Conservation (phyloP, 2,888 invertebrate genomes). For the Phortica magna region DNA sequence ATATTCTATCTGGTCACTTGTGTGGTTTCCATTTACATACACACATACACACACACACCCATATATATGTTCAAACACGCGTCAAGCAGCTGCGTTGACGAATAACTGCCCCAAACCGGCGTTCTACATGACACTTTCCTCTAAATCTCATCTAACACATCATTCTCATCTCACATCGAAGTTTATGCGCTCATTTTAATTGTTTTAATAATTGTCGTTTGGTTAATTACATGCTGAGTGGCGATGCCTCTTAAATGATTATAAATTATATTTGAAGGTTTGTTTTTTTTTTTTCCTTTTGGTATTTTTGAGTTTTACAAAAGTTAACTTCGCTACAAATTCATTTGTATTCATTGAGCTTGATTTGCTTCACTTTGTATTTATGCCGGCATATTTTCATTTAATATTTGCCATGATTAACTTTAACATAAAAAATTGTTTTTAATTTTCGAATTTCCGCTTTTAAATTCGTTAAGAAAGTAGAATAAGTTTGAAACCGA, state of each 20-base stretch:
- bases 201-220: constrained; percentile 26
- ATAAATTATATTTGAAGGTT: constrained; percentile 24
- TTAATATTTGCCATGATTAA: not conserved
- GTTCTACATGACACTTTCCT: not conserved
- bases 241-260: not conserved
- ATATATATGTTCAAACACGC: not conserved
- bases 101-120: not conserved
- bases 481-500: too few relatives aligned
- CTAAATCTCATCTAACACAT: not conserved
- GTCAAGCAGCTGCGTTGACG: not conserved
- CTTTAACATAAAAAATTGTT: too few relatives aligned
- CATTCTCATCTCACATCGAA: not conserved
- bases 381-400: not conserved
- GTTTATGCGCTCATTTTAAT: constrained; percentile 22
- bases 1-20: not conserved
- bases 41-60: not conserved
- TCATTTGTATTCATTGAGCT: constrained; percentile 11
- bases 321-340: not conserved
- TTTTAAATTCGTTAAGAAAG: too few relatives aligned
- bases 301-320: too few relatives aligned
- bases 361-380: not conserved
- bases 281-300: not conserved
- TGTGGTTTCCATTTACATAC: constrained; percentile 3
- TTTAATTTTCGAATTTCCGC: too few relatives aligned
- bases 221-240: not conserved